These are phyloP conservation scores for Astropecten irregularis DNA, from an alignment of 53 echinoderm and acorn worm species.

Conservation along the genomic window DNA sequence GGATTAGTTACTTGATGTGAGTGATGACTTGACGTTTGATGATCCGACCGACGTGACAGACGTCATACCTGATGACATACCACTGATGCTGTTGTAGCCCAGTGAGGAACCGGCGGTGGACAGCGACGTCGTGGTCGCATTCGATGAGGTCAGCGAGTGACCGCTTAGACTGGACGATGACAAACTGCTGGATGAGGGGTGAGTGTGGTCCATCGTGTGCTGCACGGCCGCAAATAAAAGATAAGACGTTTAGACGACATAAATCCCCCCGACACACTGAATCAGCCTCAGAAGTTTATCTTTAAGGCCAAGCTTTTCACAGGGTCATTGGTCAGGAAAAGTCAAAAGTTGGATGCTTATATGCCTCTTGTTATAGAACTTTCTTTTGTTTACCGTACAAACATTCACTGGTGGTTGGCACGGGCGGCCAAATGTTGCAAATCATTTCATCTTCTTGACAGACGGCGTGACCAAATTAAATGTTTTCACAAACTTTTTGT, in stretches of 20 bases:
- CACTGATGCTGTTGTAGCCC: slow-evolving; percentile 46
- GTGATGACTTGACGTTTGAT: slow-evolving; percentile 20
- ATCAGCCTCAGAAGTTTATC: no score
- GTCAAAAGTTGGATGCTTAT: no score
- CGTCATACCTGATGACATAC: slow-evolving; percentile 42
- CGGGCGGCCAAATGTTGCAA: no score
- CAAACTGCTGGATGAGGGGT: background rate
- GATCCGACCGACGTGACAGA: slow-evolving; percentile 45
- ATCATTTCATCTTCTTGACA: no score
- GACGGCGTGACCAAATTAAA: no score
- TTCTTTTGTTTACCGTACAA: no score
- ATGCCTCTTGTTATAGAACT: no score
- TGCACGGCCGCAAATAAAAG: background rate
- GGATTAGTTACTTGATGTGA: slow-evolving; percentile 53
- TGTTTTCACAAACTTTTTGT: no score
- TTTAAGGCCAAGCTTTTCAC: no score
- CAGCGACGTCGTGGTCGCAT: slow-evolving; percentile 11
- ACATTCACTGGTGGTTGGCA: no score
- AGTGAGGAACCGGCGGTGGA: slow-evolving; percentile 10
- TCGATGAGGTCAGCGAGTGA: slow-evolving; percentile 12
- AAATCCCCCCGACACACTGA: no score
- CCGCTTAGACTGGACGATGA: slow-evolving; percentile 39
- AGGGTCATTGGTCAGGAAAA: no score
- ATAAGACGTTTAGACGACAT: background rate
- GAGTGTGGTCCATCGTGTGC: slow-evolving; percentile 40